Conservation (phyloP, 2,888 invertebrate species). For the Lasiommata megera region DNA sequence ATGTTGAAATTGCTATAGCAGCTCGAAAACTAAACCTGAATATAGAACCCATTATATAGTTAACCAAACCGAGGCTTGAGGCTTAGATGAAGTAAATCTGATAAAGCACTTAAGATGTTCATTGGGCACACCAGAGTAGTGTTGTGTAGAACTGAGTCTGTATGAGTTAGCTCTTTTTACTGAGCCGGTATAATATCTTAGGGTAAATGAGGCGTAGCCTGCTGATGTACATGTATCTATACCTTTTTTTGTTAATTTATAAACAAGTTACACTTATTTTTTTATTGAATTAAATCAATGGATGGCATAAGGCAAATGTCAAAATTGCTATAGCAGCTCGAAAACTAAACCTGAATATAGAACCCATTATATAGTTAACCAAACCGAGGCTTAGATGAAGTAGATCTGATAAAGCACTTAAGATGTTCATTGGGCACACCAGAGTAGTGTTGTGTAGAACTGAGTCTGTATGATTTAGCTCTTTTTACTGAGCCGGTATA, state of each 20-base stretch:
- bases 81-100: slow-evolving; percentile 77
- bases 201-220: background rate
- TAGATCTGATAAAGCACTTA: slow-evolving; percentile 79
- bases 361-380: too few species aligned
- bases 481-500: background rate
- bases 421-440: slow-evolving; percentile 72
- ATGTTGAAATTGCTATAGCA: too few species aligned
- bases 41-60: too few species aligned
- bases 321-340: too few species aligned
- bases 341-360: too few species aligned
- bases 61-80: too few species aligned
- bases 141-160: background rate
- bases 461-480: background rate
- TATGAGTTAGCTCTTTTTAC: background rate
- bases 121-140: slow-evolving; percentile 61
- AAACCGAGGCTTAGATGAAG: slow-evolving; percentile 73
- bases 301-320: too few species aligned
- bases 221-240: too few species aligned
- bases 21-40: too few species aligned
- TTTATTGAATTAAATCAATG: too few species aligned
- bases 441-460: slow-evolving; percentile 32
- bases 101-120: slow-evolving; percentile 77
- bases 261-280: too few species aligned
- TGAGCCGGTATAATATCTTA: background rate
- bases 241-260: background rate